Evolutionary conservation across 2,797 vertebrate species (phyloP).

Genomic region (Hyperoplus immaculatus): DNA sequence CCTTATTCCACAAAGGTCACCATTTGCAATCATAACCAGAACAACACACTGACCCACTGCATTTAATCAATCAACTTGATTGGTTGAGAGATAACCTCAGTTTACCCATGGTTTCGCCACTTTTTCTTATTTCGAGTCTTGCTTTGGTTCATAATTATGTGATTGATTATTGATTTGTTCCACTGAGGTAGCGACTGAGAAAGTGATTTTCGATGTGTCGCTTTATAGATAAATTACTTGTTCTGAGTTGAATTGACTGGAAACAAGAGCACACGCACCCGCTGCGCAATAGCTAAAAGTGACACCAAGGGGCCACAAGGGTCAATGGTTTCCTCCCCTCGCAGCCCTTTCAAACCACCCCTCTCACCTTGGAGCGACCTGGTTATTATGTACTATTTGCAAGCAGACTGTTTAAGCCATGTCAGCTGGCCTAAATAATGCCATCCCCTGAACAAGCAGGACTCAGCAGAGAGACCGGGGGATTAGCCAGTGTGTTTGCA

Average conservation of each 20-base stretch:
- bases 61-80: background rate
- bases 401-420: slow-evolving; percentile 60
- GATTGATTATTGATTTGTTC: slow-evolving; percentile 47
- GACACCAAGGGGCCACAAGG: slow-evolving; percentile 25
- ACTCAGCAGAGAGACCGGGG: slow-evolving; percentile 49
- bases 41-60: background rate
- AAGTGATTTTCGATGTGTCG: slow-evolving; percentile 24
- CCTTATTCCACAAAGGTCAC: background rate
- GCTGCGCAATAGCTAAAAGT: slow-evolving; percentile 10
- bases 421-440: slow-evolving; percentile 71
- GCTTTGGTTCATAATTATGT: background rate
- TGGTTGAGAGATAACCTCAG: background rate
- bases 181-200: background rate
- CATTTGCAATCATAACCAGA: background rate
- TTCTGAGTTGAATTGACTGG: slow-evolving; percentile 22
- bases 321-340: slow-evolving; percentile 45
- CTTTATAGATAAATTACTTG: slow-evolving; percentile 16
- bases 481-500: slow-evolving; percentile 65
- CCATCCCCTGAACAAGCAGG: slow-evolving; percentile 74
- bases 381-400: slow-evolving; percentile 55
- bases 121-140: background rate
- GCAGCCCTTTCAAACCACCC: slow-evolving; percentile 25
- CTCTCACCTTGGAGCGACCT: slow-evolving; percentile 67
- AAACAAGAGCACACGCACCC: background rate
- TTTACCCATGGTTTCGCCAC: background rate